Percentiles rank a stretch among this genome's conserved stretches.
Evolutionary conservation across 2,888 invertebrate species (phyloP).

Genomic region (Nipponacmea schrenckii): DNA sequence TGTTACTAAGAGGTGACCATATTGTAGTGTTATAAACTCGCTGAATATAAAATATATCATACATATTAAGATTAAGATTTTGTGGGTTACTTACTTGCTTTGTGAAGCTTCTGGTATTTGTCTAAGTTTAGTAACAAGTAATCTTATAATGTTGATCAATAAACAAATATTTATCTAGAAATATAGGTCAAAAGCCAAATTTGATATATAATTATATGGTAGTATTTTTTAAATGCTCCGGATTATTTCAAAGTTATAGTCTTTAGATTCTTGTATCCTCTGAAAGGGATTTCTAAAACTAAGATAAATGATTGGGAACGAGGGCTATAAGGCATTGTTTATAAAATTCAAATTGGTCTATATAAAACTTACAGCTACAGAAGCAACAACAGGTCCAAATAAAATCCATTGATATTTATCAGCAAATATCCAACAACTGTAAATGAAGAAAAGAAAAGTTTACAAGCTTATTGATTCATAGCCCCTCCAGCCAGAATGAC

Average conservation of each 20-base stretch:
- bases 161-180: constrained; percentile 73
- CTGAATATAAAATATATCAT: too few relatives aligned
- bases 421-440: constrained; percentile 57
- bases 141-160: constrained; percentile 76
- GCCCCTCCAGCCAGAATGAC: too few relatives aligned
- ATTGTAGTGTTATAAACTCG: too few relatives aligned
- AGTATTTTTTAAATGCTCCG: constrained; percentile 76
- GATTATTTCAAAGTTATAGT: constrained; percentile 82
- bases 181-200: neutral
- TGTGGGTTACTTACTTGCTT: constrained; percentile 45
- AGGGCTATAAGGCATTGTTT: too few relatives aligned
- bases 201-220: neutral
- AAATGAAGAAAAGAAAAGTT: constrained; percentile 9
- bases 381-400: constrained; percentile 51
- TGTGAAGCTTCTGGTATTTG: constrained; percentile 63
- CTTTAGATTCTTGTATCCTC: constrained; percentile 1
- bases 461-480: neutral
- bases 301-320: neutral
- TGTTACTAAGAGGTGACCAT: too few relatives aligned
- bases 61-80: too few relatives aligned
- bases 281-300: neutral
- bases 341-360: too few relatives aligned
- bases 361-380: constrained; percentile 44
- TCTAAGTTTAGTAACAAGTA: constrained; percentile 76
- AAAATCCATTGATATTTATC: constrained; percentile 51